A percentile compares a stretch with the other conserved stretches of the same genome.
Evolutionary conservation across 2,797 vertebrate genomes (phyloP).

Genomic region (Protonibea diacanthus): DNA sequence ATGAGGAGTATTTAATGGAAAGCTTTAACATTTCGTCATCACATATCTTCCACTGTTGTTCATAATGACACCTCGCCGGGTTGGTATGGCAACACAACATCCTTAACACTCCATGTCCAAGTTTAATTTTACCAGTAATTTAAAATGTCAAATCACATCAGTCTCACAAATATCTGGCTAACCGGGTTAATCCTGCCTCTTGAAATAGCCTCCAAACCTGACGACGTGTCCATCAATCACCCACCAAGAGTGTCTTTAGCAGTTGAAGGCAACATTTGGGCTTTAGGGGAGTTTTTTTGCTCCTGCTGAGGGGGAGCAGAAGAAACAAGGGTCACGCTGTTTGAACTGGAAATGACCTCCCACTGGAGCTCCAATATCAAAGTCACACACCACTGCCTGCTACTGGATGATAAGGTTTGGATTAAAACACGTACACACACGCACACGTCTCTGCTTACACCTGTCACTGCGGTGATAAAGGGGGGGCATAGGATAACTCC

Average conservation of each 20-base stretch:
- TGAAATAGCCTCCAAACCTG: conserved; percentile 37
- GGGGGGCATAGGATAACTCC: not conserved
- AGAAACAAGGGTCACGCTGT: conserved; percentile 23
- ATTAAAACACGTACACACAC: conserved; percentile 17
- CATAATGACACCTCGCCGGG: conserved; percentile 28
- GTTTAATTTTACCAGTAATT: conserved; percentile 39
- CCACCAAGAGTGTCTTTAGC: conserved; percentile 15
- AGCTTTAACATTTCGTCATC: conserved; percentile 1
- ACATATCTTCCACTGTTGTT: conserved; percentile 26
- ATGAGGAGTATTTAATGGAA: not conserved
- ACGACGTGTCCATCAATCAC: conserved; percentile 35
- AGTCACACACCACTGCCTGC: conserved; percentile 50
- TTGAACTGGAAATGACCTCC: conserved; percentile 67
- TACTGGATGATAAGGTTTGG: conserved; percentile 54
- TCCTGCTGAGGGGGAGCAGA: not conserved
- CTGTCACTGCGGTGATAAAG: conserved; percentile 30
- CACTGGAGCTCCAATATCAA: conserved; percentile 48
- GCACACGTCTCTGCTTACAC: conserved; percentile 36
- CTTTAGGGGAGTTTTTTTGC: not conserved
- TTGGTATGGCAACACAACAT: conserved; percentile 47
- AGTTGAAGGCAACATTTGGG: conserved; percentile 19
- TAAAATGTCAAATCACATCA: conserved; percentile 37
- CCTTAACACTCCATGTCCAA: conserved; percentile 30
- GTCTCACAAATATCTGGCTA: conserved; percentile 26
- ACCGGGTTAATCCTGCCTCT: conserved; percentile 49